Percentiles rank a stretch among this genome's conserved stretches.
Conservation (phyloP, 2,113 vertebrate species). For the Indicator maculatus region DNA sequence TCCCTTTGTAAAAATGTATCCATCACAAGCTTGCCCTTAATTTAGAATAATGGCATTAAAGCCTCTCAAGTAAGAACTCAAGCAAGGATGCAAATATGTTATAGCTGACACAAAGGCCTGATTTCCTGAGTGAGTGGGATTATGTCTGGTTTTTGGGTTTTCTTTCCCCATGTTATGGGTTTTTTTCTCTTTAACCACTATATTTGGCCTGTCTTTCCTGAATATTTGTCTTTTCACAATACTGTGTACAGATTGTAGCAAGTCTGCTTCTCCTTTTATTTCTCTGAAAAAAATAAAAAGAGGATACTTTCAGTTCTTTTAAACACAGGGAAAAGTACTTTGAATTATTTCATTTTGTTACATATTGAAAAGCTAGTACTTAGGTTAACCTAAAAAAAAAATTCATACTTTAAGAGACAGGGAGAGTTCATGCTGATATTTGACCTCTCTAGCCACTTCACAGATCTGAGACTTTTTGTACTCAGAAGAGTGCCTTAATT, state of each 20-base stretch:
- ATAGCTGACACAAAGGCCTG: not conserved
- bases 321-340: not conserved
- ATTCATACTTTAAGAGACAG: not conserved
- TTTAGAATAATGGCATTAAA: slow-evolving; percentile 31
- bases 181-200: not conserved
- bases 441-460: slow-evolving; percentile 33
- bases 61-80: not conserved
- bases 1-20: not conserved
- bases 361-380: not conserved
- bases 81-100: not conserved
- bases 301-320: not conserved
- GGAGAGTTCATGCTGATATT: not conserved
- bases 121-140: not conserved
- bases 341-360: not conserved
- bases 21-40: not conserved
- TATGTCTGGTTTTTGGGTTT: not conserved
- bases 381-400: not conserved
- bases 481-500: slow-evolving; percentile 32
- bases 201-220: not conserved
- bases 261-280: not conserved
- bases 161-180: not conserved
- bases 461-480: slow-evolving; percentile 4
- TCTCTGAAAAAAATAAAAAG: not conserved
- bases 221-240: not conserved
- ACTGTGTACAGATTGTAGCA: not conserved